Base-by-base conservation (phyloP, 1,140 invertebrate genomes). In the Sycobia sp. region DNA sequence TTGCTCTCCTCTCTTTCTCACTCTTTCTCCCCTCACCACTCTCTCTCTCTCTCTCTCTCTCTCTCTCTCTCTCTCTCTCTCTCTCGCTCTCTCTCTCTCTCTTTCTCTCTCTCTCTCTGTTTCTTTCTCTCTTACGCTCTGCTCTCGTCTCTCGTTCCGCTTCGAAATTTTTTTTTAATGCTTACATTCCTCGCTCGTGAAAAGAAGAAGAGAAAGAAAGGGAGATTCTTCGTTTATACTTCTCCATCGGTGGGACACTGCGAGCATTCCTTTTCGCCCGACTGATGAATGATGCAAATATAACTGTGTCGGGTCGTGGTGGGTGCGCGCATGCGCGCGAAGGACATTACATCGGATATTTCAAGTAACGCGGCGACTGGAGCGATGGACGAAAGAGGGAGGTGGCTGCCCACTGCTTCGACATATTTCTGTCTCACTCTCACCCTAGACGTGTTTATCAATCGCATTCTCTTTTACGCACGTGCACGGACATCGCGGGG, bases 211-310 rank as follows among this genome's bases (percentile, higher is more conserved):
- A 7, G 29, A 11, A 2, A 29, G 23, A 51, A 32, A 1, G 3
- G 18, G 4, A 18, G 27, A 61, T 61, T 61, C 58, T 62, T 56
- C 7, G 16, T 27, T 56, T 49, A 34, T 39, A n/a, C n/a, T 16
- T 47, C 22, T 57, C 34, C 18, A 49, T 32, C 25, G 14, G 20
- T 46, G 29, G 27, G 11, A 3, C 11, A 47, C 29, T 39, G n/a
- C n/a, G 18, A 36, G 13, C 20, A 54, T 59, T 62, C 43, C 27
- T 53, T 39, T 46, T 58, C 32, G 25, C 39, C 36, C 23, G 55
- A 56, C 77, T 79, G 76, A 81, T 78, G 74, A 71, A 80, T 78
- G 75, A 77, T 79, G 75, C 71, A 75, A 78, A 78, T n/a, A n/a
- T 76, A 78, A 77, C 73, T 71, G 61, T 66, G 73, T 67, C 68